These are phyloP conservation scores for Platanista minor DNA, from an alignment of 2,113 vertebrate genomes.

Conservation along the genomic window DNA sequence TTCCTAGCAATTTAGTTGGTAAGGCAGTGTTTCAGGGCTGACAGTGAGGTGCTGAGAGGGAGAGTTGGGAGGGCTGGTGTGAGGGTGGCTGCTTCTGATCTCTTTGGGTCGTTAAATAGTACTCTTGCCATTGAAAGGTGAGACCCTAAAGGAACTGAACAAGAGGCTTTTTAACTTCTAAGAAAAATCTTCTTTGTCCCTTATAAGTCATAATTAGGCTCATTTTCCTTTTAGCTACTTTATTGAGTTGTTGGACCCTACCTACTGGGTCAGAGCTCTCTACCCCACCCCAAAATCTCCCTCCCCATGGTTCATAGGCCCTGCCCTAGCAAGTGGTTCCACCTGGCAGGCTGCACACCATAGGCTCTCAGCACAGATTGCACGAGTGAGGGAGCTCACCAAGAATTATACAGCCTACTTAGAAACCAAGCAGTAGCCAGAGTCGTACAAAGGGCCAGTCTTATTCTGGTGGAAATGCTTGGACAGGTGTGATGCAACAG, in stretches of 20 bases:
- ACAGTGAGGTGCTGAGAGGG: background rate
- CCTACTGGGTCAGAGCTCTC: background rate
- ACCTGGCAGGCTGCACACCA: background rate
- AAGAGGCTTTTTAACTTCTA: background rate
- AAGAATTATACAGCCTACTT: background rate
- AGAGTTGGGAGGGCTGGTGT: background rate
- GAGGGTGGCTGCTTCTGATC: background rate
- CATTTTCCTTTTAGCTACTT: background rate
- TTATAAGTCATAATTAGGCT: conserved; percentile 21
- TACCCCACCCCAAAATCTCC: background rate
- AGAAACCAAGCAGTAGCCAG: background rate
- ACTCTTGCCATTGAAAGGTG: background rate
- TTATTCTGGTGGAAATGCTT: background rate
- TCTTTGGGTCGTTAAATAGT: background rate
- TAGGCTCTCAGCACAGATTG: background rate
- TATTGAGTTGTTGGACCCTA: background rate
- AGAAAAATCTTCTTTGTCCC: conserved; percentile 30
- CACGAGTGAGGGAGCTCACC: background rate
- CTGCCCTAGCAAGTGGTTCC: background rate
- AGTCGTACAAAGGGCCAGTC: background rate
- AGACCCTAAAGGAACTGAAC: conserved; percentile 4
- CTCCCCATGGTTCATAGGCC: background rate
- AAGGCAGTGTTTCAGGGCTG: background rate
- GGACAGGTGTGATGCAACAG: background rate
- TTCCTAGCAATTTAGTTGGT: background rate